A percentile compares a stretch with the other conserved stretches of the same genome.
These are phyloP conservation scores for Acanthis flammea DNA, from an alignment of 2,797 vertebrate genomes.

Conservation along the genomic window DNA sequence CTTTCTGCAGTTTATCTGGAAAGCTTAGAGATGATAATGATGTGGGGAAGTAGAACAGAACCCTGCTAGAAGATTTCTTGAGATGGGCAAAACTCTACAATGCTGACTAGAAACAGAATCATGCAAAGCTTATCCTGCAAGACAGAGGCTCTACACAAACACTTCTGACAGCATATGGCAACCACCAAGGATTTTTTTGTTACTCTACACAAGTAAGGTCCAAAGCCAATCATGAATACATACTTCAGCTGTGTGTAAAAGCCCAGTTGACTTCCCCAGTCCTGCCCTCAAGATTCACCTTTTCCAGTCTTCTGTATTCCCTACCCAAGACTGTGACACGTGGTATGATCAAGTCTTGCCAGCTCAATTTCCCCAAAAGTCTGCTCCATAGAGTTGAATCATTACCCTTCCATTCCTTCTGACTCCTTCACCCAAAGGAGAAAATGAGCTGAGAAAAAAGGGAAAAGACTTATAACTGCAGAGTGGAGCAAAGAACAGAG, in stretches of 20 bases:
- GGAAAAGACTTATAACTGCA: background rate
- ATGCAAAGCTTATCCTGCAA: background rate
- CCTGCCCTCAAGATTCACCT: background rate
- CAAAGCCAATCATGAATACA: background rate
- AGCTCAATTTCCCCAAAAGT: background rate
- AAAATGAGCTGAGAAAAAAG: background rate
- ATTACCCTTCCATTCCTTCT: background rate
- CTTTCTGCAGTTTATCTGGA: background rate
- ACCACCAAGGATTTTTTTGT: background rate
- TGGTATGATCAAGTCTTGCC: background rate
- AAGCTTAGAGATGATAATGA: background rate
- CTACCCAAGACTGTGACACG: background rate
- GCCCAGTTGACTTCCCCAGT: background rate
- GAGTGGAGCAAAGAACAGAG: background rate
- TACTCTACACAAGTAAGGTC: background rate
- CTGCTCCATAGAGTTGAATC: background rate
- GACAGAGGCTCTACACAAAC: background rate
- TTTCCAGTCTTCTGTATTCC: background rate
- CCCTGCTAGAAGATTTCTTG: background rate
- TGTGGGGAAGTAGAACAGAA: background rate
- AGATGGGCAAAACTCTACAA: background rate
- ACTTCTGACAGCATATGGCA: background rate
- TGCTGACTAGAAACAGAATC: background rate
- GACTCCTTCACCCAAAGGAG: background rate
- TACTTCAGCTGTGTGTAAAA: background rate